Evolutionary conservation across 1,140 invertebrate genomes (phyloP), one percentile per base, ranked within the genome.

Genomic region (Bactericera cockerelli): DNA sequence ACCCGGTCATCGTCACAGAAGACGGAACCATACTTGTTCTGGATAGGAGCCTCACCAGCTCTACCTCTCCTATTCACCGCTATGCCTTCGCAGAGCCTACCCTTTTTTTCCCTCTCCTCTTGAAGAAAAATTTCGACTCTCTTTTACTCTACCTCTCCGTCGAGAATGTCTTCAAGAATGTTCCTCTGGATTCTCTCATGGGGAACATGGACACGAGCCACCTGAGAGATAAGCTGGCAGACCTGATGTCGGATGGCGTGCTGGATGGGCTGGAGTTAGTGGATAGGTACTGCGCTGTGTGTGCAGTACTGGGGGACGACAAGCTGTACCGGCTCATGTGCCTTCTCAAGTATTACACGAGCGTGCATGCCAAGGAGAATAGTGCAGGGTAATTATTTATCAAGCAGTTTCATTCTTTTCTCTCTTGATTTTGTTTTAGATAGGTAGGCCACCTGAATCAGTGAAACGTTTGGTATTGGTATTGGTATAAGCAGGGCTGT

Each of bases 11-110:
- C 3, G 70, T 74, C 2, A 77, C 76, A 25, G 69, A 73, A 26
- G 78, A 81, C 68, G 78, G 79, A 2, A 75, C 72, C 64, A 62
- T 82, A 3, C 65, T 74, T 31, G 71, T 82, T n/a, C 72, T 75
- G 66, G 79, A 81, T 64, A 66, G 77, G 26, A 71, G 68, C 26
- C 63, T 82, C 28, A 71, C 72, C 39, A 65, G 53, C 55, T 67
- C 65, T 39, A 63, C 62, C 25, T 75, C 74, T 24, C 62, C 72
- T 10, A 65, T 77, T 1, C 65, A 49, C 4, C n/a, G 22, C n/a
- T 49, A 49, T 16, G 42, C 42, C 19, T 69, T 21, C 57, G 60
- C 1, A 59, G 68, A 66, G 57, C 61, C 63, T 62, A 21, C 55
- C 36, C 24, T 25, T 54, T 55, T 55, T 60, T 38, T n/a, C 55